Conservation (phyloP, 2,797 vertebrate species). For the Yasuhikotakia modesta region DNA sequence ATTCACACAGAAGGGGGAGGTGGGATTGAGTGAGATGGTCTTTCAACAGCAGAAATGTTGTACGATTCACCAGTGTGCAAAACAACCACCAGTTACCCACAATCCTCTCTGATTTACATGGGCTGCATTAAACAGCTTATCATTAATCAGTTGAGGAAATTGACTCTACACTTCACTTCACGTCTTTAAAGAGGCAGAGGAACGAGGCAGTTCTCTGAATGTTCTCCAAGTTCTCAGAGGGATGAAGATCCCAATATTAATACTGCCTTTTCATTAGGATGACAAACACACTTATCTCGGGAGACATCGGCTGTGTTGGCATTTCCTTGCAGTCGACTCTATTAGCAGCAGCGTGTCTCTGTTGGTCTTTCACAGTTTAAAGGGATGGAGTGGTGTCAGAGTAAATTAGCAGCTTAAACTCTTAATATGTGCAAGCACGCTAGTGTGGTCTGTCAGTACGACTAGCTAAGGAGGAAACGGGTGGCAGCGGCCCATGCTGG, state of each 20-base stretch:
- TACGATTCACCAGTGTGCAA: slow-evolving; percentile 3
- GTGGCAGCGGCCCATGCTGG: slow-evolving; percentile 15
- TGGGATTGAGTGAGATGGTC: not conserved
- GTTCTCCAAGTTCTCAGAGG: no score
- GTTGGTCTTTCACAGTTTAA: slow-evolving; percentile 32
- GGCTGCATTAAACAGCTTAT: not conserved
- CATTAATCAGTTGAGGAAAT: not conserved
- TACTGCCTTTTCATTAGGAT: slow-evolving; percentile 26
- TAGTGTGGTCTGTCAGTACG: slow-evolving; percentile 25
- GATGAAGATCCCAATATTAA: slow-evolving; percentile 32
- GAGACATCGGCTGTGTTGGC: slow-evolving; percentile 20
- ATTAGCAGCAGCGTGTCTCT: slow-evolving; percentile 19
- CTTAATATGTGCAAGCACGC: not conserved
- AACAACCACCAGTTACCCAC: slow-evolving; percentile 1
- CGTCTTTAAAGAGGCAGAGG: not conserved
- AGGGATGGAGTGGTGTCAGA: slow-evolving; percentile 28
- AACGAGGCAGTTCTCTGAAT: not conserved
- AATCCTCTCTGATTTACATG: slow-evolving; percentile 3
- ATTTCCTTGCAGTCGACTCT: slow-evolving; percentile 6
- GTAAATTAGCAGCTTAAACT: slow-evolving; percentile 11
- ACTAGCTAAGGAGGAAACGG: not conserved
- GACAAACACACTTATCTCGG: slow-evolving; percentile 15
- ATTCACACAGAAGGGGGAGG: slow-evolving; percentile 12
- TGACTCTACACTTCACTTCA: no score
- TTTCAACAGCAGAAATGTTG: not conserved